Evolutionary conservation across 2,888 invertebrate species (phyloP).

Genomic region (Sesamia inferens): DNA sequence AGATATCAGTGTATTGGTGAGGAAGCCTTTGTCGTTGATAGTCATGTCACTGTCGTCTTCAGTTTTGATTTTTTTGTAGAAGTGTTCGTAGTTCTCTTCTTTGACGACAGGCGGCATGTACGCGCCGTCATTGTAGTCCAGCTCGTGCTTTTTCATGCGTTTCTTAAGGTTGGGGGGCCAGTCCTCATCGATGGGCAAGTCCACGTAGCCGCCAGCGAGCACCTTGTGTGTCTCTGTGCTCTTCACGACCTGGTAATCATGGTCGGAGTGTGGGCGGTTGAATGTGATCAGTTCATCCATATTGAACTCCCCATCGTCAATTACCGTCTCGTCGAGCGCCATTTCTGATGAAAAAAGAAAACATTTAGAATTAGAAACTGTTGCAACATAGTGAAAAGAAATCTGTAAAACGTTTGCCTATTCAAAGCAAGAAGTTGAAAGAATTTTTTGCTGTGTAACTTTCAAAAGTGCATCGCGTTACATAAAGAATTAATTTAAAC

Average conservation of each 20-base stretch:
- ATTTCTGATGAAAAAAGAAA: slow-evolving; percentile 75
- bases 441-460: slow-evolving; percentile 18
- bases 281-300: slow-evolving; percentile 91
- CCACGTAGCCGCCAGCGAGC: slow-evolving; percentile 86
- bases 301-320: slow-evolving; percentile 90
- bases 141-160: slow-evolving; percentile 85
- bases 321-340: slow-evolving; percentile 85
- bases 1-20: slow-evolving; percentile 80
- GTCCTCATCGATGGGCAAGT: slow-evolving; percentile 90
- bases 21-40: slow-evolving; percentile 68
- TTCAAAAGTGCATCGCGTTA: slow-evolving; percentile 53
- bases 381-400: slow-evolving; percentile 10
- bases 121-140: slow-evolving; percentile 84
- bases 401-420: slow-evolving; percentile 11
- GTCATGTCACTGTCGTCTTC: slow-evolving; percentile 71
- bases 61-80: slow-evolving; percentile 76
- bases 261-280: slow-evolving; percentile 86
- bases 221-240: slow-evolving; percentile 72
- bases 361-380: slow-evolving; percentile 3
- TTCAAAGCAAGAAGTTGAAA: slow-evolving; percentile 8
- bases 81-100: slow-evolving; percentile 82
- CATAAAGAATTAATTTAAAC: slow-evolving; percentile 42
- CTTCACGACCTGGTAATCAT: slow-evolving; percentile 87
- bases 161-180: slow-evolving; percentile 90
- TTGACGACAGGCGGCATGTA: slow-evolving; percentile 83